Base-by-base conservation (phyloP, 2,888 invertebrate species). In the Alentia gelatinosa region DNA sequence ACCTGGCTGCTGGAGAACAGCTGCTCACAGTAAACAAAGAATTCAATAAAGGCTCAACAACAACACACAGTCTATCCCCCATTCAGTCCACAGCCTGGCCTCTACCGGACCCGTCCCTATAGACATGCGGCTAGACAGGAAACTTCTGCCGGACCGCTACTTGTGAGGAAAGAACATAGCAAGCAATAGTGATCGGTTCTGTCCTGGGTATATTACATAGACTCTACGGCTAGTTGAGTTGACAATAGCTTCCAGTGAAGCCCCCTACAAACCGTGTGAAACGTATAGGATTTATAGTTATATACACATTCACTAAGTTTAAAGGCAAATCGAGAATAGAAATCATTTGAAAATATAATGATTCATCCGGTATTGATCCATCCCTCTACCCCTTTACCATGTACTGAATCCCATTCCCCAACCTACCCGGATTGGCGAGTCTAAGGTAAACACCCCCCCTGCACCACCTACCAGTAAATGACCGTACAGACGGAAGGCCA, bases 41-140 rank as follows among this genome's bases (percentile, higher is more conserved):
- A 68, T 68, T 68, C 68, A 68, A 68, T 68, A 68, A 68, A 68
- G 68, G 68, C 33, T 68, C 33, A 30, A 68, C 68, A 30, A 68
- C 26, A 68, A 68, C 68, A 68, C 68, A 9, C 4, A 68, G 4
- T 9, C 30, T 5, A 12, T 68, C 30, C 26, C 15, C 56, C 68
- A 68, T 68, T 68, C 68, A 30, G 26, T 68, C 68, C 68, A 68
- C 68, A 68, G n/a, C 3, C 30, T 12, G 23, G 68, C 26, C 30
- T 9, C 4, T 12, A 30, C 3, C 68, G n/a, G 30, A 1, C 33
- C 30, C 30, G 33, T 68, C 68, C 56, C 33, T 68, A 68, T 30
- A 68, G 68, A 68, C 26, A 12, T 19, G 19, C 23, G 56, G 19
- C 56, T 4, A 56, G 56, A 56, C 5, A 56, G 56, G 56, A 56